A percentile compares a stretch with the other conserved stretches of the same genome.
Evolutionary conservation across 1,140 invertebrate species (phyloP).

Genomic region (Orchesella cincta): DNA sequence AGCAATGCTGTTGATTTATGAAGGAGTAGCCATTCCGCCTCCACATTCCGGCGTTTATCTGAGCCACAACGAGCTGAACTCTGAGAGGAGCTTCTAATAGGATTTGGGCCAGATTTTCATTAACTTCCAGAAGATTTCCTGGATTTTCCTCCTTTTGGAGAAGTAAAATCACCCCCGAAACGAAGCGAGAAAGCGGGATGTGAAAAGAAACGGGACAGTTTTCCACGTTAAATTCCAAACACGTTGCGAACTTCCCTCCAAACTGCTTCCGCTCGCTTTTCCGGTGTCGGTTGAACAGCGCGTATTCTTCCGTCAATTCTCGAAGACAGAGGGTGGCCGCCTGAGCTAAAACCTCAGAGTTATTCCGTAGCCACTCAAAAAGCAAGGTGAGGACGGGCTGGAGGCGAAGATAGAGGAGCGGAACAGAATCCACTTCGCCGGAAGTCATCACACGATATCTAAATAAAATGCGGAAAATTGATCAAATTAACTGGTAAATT

Average conservation of each 20-base stretch:
- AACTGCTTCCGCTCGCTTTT: conserved; percentile 59
- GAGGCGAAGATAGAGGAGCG: too few relatives aligned
- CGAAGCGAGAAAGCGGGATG: conserved; percentile 80
- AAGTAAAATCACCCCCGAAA: conserved; percentile 71
- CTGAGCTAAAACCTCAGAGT: too few relatives aligned
- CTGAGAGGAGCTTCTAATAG: conserved; percentile 76
- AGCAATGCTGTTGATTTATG: conserved; percentile 93
- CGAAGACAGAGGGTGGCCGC: not conserved
- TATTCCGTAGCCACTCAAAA: too few relatives aligned
- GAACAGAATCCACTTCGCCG: too few relatives aligned
- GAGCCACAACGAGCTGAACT: conserved; percentile 78
- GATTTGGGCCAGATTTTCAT: too few relatives aligned
- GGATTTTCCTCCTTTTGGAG: too few relatives aligned
- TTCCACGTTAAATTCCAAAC: conserved; percentile 86
- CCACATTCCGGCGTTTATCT: conserved; percentile 93
- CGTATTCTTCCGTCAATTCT: not conserved
- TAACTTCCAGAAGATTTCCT: too few relatives aligned
- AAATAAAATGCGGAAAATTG: too few relatives aligned
- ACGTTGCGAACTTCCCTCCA: conserved; percentile 71
- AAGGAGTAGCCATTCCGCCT: conserved; percentile 94
- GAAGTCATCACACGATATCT: too few relatives aligned
- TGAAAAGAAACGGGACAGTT: conserved; percentile 86
- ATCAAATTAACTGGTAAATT: too few relatives aligned
- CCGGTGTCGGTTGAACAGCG: too few relatives aligned
- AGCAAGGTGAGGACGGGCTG: too few relatives aligned